A percentile compares a stretch with the other conserved stretches of the same genome.
Conservation (phyloP, 2,113 vertebrate species). For the Nothoprocta pentlandii region DNA sequence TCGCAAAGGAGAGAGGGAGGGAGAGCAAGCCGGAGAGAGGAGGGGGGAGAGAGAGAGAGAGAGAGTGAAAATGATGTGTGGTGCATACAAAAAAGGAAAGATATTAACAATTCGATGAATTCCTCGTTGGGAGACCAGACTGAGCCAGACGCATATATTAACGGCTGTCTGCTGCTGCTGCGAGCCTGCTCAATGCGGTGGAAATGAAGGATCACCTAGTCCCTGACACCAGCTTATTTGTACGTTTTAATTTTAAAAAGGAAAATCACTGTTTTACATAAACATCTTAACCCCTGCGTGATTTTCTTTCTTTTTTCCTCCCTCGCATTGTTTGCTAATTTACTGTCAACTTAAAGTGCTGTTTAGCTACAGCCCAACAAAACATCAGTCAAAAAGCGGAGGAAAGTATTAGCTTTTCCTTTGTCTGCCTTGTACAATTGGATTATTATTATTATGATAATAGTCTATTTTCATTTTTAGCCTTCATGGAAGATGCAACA, state of each 20-base stretch:
- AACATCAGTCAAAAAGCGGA: slow-evolving; percentile 68
- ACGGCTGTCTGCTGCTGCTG: slow-evolving; percentile 90
- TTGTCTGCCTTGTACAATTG: slow-evolving; percentile 66
- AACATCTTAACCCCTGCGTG: slow-evolving; percentile 60
- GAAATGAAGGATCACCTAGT: slow-evolving; percentile 86
- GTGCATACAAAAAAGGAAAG: slow-evolving; percentile 93
- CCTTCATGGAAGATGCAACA: slow-evolving; percentile 47
- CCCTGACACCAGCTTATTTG: slow-evolving; percentile 81
- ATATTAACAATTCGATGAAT: slow-evolving; percentile 90
- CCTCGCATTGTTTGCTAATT: slow-evolving; percentile 70
- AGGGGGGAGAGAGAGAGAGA: slow-evolving; percentile 81
- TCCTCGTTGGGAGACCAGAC: slow-evolving; percentile 88
- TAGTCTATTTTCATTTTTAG: slow-evolving; percentile 68
- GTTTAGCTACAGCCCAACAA: slow-evolving; percentile 64
- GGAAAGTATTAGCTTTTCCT: slow-evolving; percentile 63
- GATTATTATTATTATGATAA: slow-evolving; percentile 70
- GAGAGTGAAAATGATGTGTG: slow-evolving; percentile 84
- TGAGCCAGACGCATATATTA: slow-evolving; percentile 98
- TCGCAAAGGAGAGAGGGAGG: slow-evolving; percentile 78
- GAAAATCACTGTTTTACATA: slow-evolving; percentile 79
- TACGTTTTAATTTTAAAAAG: slow-evolving; percentile 82
- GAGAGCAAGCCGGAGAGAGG: neutral
- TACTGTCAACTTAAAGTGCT: slow-evolving; percentile 64
- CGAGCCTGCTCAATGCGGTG: slow-evolving; percentile 85
- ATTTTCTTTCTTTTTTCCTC: slow-evolving; percentile 57